Conservation (phyloP, 2,888 invertebrate genomes). For the Drosophila niveifrons region DNA sequence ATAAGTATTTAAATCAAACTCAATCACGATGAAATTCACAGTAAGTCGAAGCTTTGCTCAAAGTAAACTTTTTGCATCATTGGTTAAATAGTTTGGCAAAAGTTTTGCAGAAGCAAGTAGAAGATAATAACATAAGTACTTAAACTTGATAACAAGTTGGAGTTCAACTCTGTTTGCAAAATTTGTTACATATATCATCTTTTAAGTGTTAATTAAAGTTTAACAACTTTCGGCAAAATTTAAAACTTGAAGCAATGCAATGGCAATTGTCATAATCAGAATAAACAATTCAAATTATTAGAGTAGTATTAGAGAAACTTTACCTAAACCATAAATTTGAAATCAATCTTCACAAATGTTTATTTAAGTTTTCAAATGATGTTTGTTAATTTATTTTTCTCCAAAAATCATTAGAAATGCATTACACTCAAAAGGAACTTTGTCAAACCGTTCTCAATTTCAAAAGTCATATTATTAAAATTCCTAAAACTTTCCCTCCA, state of each 20-base stretch:
- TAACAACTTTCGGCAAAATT: background rate
- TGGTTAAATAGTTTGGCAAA: background rate
- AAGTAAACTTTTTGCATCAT: background rate
- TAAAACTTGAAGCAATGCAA: no score
- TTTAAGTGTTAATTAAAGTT: background rate
- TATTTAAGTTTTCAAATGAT: no score
- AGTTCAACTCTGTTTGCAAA: background rate
- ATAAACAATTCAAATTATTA: background rate
- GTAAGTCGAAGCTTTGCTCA: conserved; percentile 61
- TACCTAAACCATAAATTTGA: no score
- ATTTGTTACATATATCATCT: background rate
- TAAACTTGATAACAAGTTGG: background rate
- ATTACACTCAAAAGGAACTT: background rate
- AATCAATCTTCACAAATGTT: no score
- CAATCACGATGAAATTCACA: conserved; percentile 70
- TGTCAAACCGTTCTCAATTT: background rate
- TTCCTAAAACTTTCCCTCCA: background rate
- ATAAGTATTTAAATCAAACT: conserved; percentile 3
- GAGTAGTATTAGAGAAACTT: no score
- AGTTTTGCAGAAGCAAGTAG: background rate
- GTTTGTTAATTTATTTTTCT: no score
- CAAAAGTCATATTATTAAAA: conserved; percentile 11
- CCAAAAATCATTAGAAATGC: background rate
- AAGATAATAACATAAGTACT: no score
- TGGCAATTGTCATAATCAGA: background rate